Percentiles rank a stretch among this genome's conserved stretches.
phyloP scores from a whole-genome alignment of 2,888 invertebrate species.

The Tanytarsus gracilentus region DNA sequence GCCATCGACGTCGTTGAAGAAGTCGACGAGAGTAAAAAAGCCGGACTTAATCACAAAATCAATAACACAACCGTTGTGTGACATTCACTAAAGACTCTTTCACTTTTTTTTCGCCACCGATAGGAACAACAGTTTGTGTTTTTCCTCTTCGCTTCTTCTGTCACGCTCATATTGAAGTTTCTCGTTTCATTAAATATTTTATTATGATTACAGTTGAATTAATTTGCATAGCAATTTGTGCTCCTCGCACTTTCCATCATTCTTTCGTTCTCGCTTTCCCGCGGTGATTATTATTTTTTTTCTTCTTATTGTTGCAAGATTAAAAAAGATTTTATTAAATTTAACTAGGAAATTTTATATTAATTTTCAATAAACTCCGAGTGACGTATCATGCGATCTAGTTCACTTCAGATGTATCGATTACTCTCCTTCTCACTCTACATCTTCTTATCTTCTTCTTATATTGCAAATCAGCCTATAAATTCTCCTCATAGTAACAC shows the following conservation, averaged over 20 bases:
- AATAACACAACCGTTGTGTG: constrained; percentile 5
- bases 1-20: not conserved
- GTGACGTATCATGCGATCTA: too few species aligned
- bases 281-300: too few species aligned
- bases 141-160: not conserved
- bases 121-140: not conserved
- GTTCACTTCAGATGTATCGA: too few species aligned
- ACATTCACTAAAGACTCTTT: too few species aligned
- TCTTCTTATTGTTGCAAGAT: too few species aligned
- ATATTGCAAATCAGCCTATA: too few species aligned
- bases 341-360: too few species aligned
- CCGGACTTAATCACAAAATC: constrained; percentile 28
- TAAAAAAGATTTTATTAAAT: too few species aligned
- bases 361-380: too few species aligned
- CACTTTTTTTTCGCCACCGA: not conserved
- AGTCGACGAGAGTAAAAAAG: not conserved
- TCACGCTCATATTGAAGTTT: not conserved
- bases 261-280: not conserved
- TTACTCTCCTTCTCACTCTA: too few species aligned
- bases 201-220: constrained; percentile 16
- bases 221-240: constrained; percentile 16
- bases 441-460: too few species aligned
- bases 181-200: constrained; percentile 18
- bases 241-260: not conserved
- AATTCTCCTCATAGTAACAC: too few species aligned